Evolutionary conservation across 2,797 vertebrate genomes (phyloP), one percentile per base, ranked within the genome.

Genomic region (Pelobates cultripes): DNA sequence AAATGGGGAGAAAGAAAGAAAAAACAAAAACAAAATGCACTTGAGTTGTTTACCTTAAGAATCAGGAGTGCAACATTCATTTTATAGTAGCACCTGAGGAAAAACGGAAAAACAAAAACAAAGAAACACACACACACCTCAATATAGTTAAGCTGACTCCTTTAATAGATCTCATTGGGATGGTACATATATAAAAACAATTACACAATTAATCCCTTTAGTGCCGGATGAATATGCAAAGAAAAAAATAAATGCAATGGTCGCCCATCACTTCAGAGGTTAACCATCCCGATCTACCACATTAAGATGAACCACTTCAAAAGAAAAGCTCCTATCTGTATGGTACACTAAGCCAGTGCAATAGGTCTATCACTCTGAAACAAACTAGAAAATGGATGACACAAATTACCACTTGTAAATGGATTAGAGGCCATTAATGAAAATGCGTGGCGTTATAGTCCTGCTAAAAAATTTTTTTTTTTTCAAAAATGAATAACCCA

Each of bases 131-230:
- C 47, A 51, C 2, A 6, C 5, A 51, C 10, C 47, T 10, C 10
- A 6, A 51, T 6, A 10, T 10, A 51, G 10, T 10, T 10, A 7
- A 10, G 51, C 67, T 60, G 12, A 14, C 43, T 77, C 67, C 47
- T 83, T 79, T 83, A 83, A 70, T 83, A 61, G 43, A 70, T 79
- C 3, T 74, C n/a, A 75, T 17, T 40, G 57, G 47, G 75, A 77
- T 51, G 70, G 41, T 55, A 74, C 75, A 78, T n/a, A 45, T 78
- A 78, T 60, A 78, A 60, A 28, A 77, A 82, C 75, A 70, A 43
- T 15, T 9, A 53, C 68, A 61, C 60, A 53, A 47, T 70, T 3
- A 61, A 70, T 14, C 15, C 43, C 47, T 53, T 43, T 17, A 44
- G 14, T 44, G 44, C 40, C 78, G 55, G 43, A 63, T 5, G 28